A percentile compares a stretch with the other conserved stretches of the same genome.
Conservation (phyloP, 1,140 invertebrate species). For the Propsilocerus akamusi region DNA sequence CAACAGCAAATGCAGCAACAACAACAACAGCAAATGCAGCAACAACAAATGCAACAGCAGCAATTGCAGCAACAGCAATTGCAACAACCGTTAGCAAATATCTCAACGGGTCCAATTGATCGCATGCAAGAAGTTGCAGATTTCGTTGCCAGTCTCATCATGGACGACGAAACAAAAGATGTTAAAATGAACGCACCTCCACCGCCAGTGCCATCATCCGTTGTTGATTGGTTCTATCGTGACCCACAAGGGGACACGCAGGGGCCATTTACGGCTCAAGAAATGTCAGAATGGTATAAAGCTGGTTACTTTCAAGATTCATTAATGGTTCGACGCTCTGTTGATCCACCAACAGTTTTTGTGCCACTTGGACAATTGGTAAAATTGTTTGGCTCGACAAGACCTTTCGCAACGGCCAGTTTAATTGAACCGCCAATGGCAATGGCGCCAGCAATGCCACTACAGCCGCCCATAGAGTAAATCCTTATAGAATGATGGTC, state of each 20-base stretch:
- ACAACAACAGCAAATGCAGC: too few species aligned
- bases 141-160: constrained; percentile 53
- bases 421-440: constrained; percentile 13
- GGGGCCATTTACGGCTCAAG: constrained; percentile 65
- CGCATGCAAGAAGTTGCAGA: constrained; percentile 51
- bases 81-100: constrained; percentile 5
- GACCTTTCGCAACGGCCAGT: constrained; percentile 48
- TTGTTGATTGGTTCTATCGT: constrained; percentile 49
- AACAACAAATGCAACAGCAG: constrained; percentile 4
- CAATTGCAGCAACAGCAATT: background rate
- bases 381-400: constrained; percentile 49
- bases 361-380: constrained; percentile 60
- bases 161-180: constrained; percentile 36
- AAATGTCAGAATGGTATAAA: constrained; percentile 86
- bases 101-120: constrained; percentile 21
- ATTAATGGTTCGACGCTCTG: constrained; percentile 60
- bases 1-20: too few species aligned
- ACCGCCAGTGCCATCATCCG: too few species aligned
- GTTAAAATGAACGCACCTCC: constrained; percentile 8
- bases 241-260: constrained; percentile 68
- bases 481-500: too few species aligned
- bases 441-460: constrained; percentile 7
- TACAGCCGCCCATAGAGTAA: constrained; percentile 7
- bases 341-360: constrained; percentile 58
- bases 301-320: constrained; percentile 71